Conservation (phyloP, 2,797 vertebrate genomes). For the Tokudaia muenninki region DNA sequence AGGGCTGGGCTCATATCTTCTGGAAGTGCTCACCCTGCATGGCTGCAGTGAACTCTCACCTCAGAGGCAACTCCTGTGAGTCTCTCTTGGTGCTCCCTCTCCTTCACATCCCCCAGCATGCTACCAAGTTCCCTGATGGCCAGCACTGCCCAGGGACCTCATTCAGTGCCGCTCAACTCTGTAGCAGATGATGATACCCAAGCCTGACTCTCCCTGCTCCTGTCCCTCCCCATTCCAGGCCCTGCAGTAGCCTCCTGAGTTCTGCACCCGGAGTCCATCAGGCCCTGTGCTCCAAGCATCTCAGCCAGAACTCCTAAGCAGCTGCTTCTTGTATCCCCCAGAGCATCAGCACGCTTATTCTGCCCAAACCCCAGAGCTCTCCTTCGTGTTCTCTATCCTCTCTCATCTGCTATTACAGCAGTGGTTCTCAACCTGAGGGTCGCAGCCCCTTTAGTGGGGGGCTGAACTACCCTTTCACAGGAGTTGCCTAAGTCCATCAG, state of each 20-base stretch:
- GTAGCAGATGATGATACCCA: neutral
- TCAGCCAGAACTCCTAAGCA: neutral
- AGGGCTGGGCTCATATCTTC: fast-evolving
- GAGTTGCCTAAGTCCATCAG: neutral
- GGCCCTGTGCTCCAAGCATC: neutral
- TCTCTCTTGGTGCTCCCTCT: neutral
- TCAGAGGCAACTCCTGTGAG: neutral
- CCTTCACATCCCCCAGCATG: too few species aligned
- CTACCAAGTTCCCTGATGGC: neutral
- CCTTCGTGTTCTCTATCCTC: neutral
- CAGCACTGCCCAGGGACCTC: neutral
- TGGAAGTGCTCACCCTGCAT: neutral
- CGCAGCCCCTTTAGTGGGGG: neutral
- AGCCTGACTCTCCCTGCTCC: neutral
- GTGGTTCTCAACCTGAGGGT: neutral
- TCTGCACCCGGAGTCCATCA: neutral
- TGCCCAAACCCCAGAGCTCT: neutral
- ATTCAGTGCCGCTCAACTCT: neutral
- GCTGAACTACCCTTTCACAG: neutral
- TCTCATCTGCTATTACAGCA: neutral
- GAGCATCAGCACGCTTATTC: neutral
- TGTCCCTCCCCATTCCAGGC: neutral
- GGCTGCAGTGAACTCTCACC: neutral
- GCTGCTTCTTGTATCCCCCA: too few species aligned
- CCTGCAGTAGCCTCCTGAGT: neutral